These are phyloP conservation scores for Mungos mungo DNA, from an alignment of 2,113 vertebrate genomes.

Conservation along the genomic window DNA sequence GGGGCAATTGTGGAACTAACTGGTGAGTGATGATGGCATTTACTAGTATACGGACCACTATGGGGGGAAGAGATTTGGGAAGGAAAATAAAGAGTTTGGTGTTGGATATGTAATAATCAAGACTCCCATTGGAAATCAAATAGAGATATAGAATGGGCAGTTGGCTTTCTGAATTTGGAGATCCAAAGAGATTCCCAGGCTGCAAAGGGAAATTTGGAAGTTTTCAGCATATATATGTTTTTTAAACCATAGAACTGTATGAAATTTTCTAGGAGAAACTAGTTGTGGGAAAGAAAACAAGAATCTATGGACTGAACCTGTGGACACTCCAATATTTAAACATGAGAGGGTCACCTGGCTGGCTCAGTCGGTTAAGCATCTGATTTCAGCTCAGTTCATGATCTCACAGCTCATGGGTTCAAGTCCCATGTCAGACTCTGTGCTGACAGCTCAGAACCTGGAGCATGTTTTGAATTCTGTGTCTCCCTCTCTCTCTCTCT, in stretches of 20 bases:
- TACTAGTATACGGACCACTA: background rate
- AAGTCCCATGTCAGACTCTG: no score
- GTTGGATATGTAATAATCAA: background rate
- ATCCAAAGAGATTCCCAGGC: background rate
- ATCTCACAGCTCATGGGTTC: no score
- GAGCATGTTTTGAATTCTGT: no score
- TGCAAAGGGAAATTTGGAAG: background rate
- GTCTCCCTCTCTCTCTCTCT: no score
- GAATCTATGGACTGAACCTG: background rate
- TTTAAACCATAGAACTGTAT: background rate
- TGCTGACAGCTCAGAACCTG: no score
- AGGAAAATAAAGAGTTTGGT: background rate
- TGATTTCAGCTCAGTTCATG: no score
- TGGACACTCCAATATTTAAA: background rate
- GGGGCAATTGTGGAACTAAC: background rate
- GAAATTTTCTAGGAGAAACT: background rate
- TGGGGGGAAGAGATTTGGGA: background rate
- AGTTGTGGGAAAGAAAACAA: background rate
- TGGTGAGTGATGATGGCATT: background rate
- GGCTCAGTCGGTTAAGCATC: no score
- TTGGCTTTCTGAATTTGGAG: background rate
- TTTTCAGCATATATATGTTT: background rate
- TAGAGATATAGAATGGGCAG: background rate
- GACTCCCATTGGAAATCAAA: background rate
- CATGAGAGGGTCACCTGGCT: no score